These are phyloP conservation scores for Hydriomena furcata DNA, from an alignment of 2,888 invertebrate species.

Conservation along the genomic window DNA sequence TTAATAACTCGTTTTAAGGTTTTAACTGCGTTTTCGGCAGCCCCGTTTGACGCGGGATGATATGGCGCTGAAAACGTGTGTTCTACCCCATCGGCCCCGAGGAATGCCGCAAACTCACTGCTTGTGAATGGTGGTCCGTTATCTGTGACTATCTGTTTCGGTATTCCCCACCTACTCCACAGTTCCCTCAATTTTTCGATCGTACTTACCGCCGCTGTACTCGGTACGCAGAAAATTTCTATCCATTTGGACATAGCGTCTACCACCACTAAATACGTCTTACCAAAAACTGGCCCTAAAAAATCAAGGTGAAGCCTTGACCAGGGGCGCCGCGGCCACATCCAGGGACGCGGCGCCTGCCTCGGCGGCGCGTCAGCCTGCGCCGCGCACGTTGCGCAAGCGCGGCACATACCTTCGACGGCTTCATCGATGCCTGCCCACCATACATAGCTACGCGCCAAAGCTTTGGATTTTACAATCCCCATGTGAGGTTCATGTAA, in stretches of 20 bases:
- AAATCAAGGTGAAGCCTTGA: conserved; percentile 25
- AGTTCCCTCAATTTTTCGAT: conserved; percentile 10
- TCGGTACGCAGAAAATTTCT: no score
- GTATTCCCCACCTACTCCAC: conserved; percentile 22
- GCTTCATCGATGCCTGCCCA: conserved; percentile 25
- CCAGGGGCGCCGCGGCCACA: conserved; percentile 14
- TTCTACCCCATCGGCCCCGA: conserved; percentile 28
- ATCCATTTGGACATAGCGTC: conserved; percentile 32
- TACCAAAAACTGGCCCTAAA: conserved; percentile 19
- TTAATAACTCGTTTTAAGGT: conserved; percentile 26
- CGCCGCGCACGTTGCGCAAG: conserved; percentile 19
- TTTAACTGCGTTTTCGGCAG: conserved; percentile 32
- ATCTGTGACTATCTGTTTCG: conserved; percentile 32
- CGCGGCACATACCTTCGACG: conserved; percentile 19
- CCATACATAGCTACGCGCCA: conserved; percentile 31
- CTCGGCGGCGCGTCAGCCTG: conserved; percentile 14
- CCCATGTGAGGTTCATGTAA: conserved; percentile 29
- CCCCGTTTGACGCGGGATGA: conserved; percentile 34
- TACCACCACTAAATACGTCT: conserved; percentile 27
- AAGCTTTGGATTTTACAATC: conserved; percentile 24
- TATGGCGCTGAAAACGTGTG: conserved; percentile 31
- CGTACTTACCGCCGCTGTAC: no score
- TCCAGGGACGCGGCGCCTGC: conserved; percentile 19
- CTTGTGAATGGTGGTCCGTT: conserved; percentile 31
- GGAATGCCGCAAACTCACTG: conserved; percentile 24